Evolutionary conservation across 2,888 invertebrate genomes (phyloP).

Genomic region (Thysanoteuthis rhombus): DNA sequence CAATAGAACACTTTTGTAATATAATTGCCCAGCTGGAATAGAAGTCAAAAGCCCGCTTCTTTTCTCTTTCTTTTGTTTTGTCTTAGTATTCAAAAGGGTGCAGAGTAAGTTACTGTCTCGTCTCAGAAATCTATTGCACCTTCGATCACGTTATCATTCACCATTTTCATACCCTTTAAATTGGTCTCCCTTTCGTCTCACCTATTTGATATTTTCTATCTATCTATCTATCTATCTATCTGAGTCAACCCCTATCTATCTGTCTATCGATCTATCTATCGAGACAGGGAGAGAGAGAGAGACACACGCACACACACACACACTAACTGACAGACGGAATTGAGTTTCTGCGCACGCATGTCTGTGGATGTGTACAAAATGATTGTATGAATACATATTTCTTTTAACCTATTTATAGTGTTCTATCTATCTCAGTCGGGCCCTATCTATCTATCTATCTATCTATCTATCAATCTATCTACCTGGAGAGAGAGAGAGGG

Average conservation of each 20-base stretch:
- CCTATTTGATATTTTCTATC: not conserved
- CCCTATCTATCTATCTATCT: not conserved
- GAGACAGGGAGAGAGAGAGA: too few species aligned
- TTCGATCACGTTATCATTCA: too few species aligned
- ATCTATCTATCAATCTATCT: not conserved
- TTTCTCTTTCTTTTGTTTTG: not conserved
- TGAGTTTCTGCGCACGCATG: too few species aligned
- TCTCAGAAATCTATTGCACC: too few species aligned
- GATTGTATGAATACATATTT: too few species aligned
- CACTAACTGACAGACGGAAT: too few species aligned
- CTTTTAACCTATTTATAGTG: too few species aligned
- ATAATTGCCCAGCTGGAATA: not conserved
- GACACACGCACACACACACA: too few species aligned
- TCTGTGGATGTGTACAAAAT: too few species aligned
- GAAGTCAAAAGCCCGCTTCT: not conserved
- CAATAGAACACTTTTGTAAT: not conserved
- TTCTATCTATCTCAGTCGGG: too few species aligned
- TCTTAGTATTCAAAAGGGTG: not conserved
- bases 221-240: rapidly evolving
- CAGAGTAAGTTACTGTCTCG: not conserved
- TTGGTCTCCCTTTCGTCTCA: not conserved
- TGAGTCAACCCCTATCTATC: not conserved
- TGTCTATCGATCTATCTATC: not conserved
- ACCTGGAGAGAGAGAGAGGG: too few species aligned
- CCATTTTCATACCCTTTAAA: not conserved